Conservation (phyloP, 2,113 vertebrate genomes). For the Toxotes chatareus region DNA sequence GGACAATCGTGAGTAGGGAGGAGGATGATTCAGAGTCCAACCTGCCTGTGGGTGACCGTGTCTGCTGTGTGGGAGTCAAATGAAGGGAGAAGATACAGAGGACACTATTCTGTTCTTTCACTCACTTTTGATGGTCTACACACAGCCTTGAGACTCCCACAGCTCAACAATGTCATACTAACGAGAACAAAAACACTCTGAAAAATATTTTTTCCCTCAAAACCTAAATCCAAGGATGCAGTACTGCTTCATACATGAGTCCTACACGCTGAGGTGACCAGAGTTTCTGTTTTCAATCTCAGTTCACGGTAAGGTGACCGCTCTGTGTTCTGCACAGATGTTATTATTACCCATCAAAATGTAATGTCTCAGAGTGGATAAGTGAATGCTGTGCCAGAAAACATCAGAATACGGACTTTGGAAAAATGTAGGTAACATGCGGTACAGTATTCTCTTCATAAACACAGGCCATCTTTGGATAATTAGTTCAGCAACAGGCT, state of each 20-base stretch:
- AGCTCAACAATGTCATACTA: slow-evolving; percentile 38
- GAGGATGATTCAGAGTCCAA: slow-evolving; percentile 73
- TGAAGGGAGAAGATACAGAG: slow-evolving; percentile 50
- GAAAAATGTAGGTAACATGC: not conserved
- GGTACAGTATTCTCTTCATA: not conserved
- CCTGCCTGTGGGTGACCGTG: slow-evolving; percentile 72
- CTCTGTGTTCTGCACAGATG: not conserved
- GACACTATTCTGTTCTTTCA: slow-evolving; percentile 52
- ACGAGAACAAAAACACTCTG: slow-evolving; percentile 39
- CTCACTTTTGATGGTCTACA: slow-evolving; percentile 44
- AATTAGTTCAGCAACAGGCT: no score
- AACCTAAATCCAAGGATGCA: slow-evolving; percentile 47
- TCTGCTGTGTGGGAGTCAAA: slow-evolving; percentile 72
- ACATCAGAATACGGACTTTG: no score
- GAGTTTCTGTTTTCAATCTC: not conserved
- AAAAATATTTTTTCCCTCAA: slow-evolving; percentile 38
- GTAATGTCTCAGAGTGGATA: not conserved
- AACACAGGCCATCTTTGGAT: not conserved
- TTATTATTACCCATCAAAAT: no score
- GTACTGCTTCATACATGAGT: slow-evolving; percentile 1
- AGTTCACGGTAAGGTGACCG: not conserved
- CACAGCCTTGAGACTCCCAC: slow-evolving; percentile 68
- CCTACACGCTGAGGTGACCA: not conserved
- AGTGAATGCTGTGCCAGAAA: not conserved
- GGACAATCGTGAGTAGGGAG: slow-evolving; percentile 67